Evolutionary conservation across 2,888 invertebrate species (phyloP), one percentile per base, ranked within the genome.

Genomic region (Ctena decussata): DNA sequence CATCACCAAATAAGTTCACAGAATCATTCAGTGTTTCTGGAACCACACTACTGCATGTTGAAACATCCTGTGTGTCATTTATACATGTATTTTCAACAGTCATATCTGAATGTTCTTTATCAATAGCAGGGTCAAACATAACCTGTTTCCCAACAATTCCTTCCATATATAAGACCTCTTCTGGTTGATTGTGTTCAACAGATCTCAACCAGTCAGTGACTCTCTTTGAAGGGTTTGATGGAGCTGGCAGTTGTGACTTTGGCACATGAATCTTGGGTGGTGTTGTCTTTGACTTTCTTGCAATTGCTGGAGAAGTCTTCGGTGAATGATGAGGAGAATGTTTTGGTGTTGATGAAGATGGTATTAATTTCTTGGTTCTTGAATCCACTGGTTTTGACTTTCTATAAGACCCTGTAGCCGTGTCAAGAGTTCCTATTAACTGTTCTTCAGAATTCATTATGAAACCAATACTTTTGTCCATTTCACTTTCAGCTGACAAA

Each of bases 171-270:
- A 88, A 73, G 15, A 81, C 82, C 74, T 89, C 89, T 49, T 84
- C 86, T 32, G 69, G 44, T 72, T 85, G 82, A n/a, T 85, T 85
- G 53, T 89, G 89, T 70, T 93, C 93, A 15, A 95, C 95, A 21
- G 94, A 95, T 74, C 93, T 93, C 60, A 95, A 92, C 95, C 95
- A 95, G 79, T 95, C 94, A 24, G 94, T 94, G 15, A 95, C 95
- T 24, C 95, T 89, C 73, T 92, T 93, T 24, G 92, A 92, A 8
- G 94, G 92, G 79, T 86, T 92, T 27, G 90, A 84, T 32, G 92
- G 86, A 6, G 85, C 82, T 44, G 93, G 93, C 30, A 93, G 85
- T 65, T 91, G 89, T 32, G 91, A 85, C 69, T 92, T 93, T 49
- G 85, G 89, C 30, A 92, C 46, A 65, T 65, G 65, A 11, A 65